Conservation (phyloP, 1,140 invertebrate species). For the Drosophila mayri region DNA sequence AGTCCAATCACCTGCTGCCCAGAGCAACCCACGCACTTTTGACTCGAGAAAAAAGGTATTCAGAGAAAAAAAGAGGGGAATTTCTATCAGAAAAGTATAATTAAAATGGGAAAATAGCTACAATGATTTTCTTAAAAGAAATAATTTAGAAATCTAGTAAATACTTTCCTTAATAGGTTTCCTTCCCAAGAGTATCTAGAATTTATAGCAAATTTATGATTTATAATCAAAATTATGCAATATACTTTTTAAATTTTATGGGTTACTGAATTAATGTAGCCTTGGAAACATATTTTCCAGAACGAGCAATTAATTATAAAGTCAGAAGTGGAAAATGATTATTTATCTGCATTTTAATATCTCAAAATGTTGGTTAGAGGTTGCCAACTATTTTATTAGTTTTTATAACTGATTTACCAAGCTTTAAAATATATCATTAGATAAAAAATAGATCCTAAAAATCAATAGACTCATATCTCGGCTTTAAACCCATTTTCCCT, state of each 20-base stretch:
- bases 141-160: no score
- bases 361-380: no score
- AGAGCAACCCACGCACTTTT: constrained; percentile 26
- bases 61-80: neutral
- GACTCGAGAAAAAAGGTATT: neutral
- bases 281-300: no score
- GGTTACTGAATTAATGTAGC: no score
- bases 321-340: no score
- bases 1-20: constrained; percentile 42
- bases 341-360: no score
- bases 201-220: no score
- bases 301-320: no score
- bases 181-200: no score
- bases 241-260: no score
- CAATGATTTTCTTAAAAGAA: no score
- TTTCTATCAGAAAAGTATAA: neutral
- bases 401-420: neutral
- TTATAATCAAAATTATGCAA: no score
- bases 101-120: neutral
- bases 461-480: neutral
- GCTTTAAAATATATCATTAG: neutral
- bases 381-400: neutral
- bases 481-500: neutral
- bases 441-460: neutral
- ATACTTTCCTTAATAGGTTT: neutral